Conservation (phyloP, 1,140 invertebrate genomes). For the Dendrolimus punctatus region DNA sequence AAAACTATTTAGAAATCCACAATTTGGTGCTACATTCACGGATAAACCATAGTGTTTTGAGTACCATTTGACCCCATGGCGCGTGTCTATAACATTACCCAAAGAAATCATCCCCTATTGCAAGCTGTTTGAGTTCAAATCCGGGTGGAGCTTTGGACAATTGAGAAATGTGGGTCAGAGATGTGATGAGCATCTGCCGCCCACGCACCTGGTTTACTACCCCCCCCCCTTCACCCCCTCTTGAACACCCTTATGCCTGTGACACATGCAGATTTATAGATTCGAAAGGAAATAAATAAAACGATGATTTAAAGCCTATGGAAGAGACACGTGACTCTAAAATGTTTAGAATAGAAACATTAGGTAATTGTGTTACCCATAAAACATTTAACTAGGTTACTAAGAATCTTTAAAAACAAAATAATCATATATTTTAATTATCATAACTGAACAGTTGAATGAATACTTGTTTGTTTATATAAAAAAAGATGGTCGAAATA, state of each 20-base stretch:
- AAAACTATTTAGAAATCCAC: background rate
- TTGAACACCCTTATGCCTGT: constrained; percentile 6
- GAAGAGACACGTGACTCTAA: too few relatives aligned
- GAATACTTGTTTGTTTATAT: too few relatives aligned
- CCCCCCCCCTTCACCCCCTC: constrained; percentile 10
- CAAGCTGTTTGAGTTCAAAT: too few relatives aligned
- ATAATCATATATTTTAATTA: too few relatives aligned
- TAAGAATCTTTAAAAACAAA: too few relatives aligned
- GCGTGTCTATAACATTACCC: background rate
- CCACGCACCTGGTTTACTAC: constrained; percentile 36
- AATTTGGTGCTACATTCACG: background rate
- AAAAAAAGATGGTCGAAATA: too few relatives aligned
- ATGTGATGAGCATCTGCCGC: constrained; percentile 41
- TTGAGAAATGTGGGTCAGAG: constrained; percentile 35
- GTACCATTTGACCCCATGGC: constrained; percentile 2
- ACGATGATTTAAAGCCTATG: too few relatives aligned
- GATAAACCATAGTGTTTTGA: background rate
- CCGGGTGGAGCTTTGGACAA: too few relatives aligned
- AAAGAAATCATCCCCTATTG: background rate
- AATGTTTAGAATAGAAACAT: too few relatives aligned
- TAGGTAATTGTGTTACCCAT: too few relatives aligned
- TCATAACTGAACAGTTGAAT: too few relatives aligned
- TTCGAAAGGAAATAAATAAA: constrained; percentile 17
- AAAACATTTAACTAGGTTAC: too few relatives aligned
- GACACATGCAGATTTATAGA: constrained; percentile 54